phyloP scores from a whole-genome alignment of 2,888 invertebrate species.

The Oligia fasciuncula region DNA sequence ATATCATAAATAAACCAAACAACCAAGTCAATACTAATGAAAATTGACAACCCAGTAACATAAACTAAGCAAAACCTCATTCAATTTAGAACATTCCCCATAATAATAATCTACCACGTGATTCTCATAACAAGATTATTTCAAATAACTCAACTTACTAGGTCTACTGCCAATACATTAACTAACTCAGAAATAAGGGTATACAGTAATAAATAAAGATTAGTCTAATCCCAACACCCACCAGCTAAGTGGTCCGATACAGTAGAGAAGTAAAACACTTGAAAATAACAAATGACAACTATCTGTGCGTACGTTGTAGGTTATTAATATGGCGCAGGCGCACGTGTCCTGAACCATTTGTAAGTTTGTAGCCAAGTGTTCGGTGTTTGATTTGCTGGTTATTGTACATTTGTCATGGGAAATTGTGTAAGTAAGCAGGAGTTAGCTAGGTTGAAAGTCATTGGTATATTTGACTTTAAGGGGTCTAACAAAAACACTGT shows the following conservation, averaged over 20 bases:
- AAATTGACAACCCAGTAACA: slow-evolving; percentile 14
- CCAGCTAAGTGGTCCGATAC: slow-evolving; percentile 69
- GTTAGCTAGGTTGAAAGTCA: background rate
- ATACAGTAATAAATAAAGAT: slow-evolving; percentile 61
- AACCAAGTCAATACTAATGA: background rate
- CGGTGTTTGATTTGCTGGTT: slow-evolving; percentile 48
- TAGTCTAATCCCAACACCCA: slow-evolving; percentile 71
- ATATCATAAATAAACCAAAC: no score
- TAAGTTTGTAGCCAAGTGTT: slow-evolving; percentile 51
- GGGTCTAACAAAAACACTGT: background rate
- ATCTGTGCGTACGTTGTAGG: slow-evolving; percentile 77
- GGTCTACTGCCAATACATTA: slow-evolving; percentile 46
- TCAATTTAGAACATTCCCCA: slow-evolving; percentile 22
- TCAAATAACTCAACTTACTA: slow-evolving; percentile 23
- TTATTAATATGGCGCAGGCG: slow-evolving; percentile 83
- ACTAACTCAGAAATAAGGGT: slow-evolving; percentile 47
- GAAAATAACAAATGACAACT: slow-evolving; percentile 79
- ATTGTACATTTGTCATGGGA: slow-evolving; percentile 42
- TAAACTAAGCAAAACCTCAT: background rate
- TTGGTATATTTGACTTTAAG: background rate
- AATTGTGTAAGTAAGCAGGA: background rate
- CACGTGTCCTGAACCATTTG: slow-evolving; percentile 73
- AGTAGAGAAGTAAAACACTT: slow-evolving; percentile 72
- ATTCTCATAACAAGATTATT: slow-evolving; percentile 16
- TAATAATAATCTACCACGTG: slow-evolving; percentile 15